A percentile compares a stretch with the other conserved stretches of the same genome.
phyloP scores from a whole-genome alignment of 2,888 invertebrate species.

The Therioaphis trifolii region DNA sequence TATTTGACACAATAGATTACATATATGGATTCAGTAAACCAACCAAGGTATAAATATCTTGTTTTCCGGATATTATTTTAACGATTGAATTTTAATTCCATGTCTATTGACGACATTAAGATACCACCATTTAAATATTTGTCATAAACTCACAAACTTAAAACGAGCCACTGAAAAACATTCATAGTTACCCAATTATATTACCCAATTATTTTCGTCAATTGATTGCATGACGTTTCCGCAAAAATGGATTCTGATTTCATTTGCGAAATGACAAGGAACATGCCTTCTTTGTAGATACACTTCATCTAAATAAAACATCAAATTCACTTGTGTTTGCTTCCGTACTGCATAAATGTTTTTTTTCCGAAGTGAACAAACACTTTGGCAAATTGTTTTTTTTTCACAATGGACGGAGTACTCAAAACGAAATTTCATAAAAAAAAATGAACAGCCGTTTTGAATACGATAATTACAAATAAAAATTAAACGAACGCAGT shows the following conservation, averaged over 20 bases:
- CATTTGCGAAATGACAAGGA: neutral
- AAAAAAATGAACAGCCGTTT: neutral
- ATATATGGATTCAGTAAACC: too few species aligned
- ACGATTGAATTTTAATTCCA: too few species aligned
- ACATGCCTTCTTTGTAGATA: neutral
- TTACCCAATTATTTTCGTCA: too few species aligned
- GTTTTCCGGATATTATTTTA: too few species aligned
- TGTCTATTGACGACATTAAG: too few species aligned
- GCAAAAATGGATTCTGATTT: neutral
- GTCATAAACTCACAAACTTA: too few species aligned
- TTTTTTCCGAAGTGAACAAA: neutral
- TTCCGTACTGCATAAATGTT: neutral
- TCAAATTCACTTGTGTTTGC: neutral
- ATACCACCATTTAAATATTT: too few species aligned
- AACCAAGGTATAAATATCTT: too few species aligned
- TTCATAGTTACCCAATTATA: neutral
- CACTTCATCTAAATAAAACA: neutral
- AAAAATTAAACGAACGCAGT: neutral
- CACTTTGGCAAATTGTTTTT: constrained; percentile 7
- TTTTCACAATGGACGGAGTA: neutral
- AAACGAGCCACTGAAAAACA: too few species aligned
- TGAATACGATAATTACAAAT: neutral
- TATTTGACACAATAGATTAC: neutral
- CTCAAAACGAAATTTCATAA: neutral
- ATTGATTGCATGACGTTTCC: too few species aligned